Evolutionary conservation across 2,797 vertebrate species (phyloP).

Genomic region (Pagetopsis macropterus): DNA sequence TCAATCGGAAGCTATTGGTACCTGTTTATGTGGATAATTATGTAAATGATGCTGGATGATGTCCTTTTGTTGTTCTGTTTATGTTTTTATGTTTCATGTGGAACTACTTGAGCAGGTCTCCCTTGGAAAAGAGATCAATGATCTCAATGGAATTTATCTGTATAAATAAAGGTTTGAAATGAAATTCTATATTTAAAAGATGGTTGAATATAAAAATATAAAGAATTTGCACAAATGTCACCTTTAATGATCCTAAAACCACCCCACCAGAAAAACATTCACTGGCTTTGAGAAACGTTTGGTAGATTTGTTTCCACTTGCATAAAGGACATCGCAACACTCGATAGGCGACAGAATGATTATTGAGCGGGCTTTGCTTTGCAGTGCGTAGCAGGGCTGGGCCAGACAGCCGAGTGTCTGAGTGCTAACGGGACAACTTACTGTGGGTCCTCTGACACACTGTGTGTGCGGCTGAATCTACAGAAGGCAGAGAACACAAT

Average conservation of each 20-base stretch:
- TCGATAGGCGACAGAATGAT: conserved; percentile 15
- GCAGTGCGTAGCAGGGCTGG: conserved; percentile 31
- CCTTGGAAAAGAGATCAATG: too few relatives aligned
- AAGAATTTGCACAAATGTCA: background rate
- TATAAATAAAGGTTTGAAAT: too few relatives aligned
- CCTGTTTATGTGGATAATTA: too few relatives aligned
- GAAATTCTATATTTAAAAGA: background rate
- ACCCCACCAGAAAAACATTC: background rate
- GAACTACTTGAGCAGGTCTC: too few relatives aligned
- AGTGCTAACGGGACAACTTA: conserved; percentile 84
- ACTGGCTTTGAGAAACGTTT: background rate
- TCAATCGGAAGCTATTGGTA: too few relatives aligned
- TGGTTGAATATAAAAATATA: background rate
- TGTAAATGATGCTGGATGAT: too few relatives aligned
- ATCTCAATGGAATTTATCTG: too few relatives aligned
- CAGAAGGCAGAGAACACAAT: conserved; percentile 82
- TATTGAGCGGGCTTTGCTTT: conserved; percentile 7
- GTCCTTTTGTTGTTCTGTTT: too few relatives aligned
- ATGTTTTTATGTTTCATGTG: too few relatives aligned
- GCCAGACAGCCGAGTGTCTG: conserved; percentile 30
- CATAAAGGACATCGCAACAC: background rate
- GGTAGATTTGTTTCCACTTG: conserved; percentile 34
- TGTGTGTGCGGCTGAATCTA: conserved; percentile 92
- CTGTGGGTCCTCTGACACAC: conserved; percentile 94
- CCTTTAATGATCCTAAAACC: background rate